A percentile compares a stretch with the other conserved stretches of the same genome.
Conservation (phyloP, 2,797 vertebrate genomes). For the Lagocephalus sceleratus region DNA sequence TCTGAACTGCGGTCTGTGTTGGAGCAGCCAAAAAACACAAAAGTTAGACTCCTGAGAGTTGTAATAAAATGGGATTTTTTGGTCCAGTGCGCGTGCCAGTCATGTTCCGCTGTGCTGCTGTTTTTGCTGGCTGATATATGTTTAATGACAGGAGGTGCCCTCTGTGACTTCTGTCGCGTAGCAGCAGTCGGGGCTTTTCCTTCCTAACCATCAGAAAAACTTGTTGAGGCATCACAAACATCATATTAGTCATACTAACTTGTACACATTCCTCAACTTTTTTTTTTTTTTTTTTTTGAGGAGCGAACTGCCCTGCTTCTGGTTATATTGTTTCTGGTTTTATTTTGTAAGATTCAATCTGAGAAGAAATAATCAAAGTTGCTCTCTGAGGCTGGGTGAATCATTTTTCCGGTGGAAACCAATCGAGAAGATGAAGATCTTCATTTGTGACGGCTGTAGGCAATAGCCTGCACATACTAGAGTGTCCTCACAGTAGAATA, state of each 20-base stretch:
- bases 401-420: too few species aligned
- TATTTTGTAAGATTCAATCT: not conserved
- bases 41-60: not conserved
- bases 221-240: conserved; percentile 10
- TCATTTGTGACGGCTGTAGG: too few species aligned
- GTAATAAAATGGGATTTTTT: not conserved
- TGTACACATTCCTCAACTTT: conserved; percentile 28
- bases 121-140: conserved; percentile 12
- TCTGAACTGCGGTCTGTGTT: conserved; percentile 6
- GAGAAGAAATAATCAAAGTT: too few species aligned
- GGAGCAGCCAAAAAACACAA: conserved; percentile 13
- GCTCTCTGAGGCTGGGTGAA: too few species aligned
- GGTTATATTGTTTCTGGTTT: conserved; percentile 4
- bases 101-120: conserved; percentile 10
- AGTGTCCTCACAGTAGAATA: too few species aligned
- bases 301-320: conserved; percentile 3
- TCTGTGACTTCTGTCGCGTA: conserved; percentile 7
- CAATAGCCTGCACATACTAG: too few species aligned
- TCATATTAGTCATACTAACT: conserved; percentile 34
- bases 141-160: conserved; percentile 35
- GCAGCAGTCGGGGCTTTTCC: conserved; percentile 14
- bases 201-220: conserved; percentile 3
- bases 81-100: not conserved
- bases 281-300: conserved; percentile 28
- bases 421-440: too few species aligned